Base-by-base conservation (phyloP, 2,888 invertebrate genomes). In the Hypena proboscidalis region DNA sequence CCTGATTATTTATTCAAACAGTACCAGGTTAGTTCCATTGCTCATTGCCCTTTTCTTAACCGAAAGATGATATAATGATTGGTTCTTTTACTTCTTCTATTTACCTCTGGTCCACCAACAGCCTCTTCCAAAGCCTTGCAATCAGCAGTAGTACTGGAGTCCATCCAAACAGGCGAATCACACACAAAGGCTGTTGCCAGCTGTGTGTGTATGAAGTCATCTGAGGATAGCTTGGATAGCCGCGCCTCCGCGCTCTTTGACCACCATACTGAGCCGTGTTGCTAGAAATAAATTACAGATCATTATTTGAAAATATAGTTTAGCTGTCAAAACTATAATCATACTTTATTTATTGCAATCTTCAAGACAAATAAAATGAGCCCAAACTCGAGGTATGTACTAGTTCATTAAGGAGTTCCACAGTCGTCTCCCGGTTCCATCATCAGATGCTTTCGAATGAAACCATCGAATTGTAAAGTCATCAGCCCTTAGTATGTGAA, bases 251-350 rank as follows among this genome's bases (percentile, higher is more conserved):
- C 94, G 7, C 96, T 96, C 50, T 92, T 94, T 30, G 94, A 94
- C 99, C 99, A 99, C 90, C 97, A 99, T 0, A 99, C 96, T 26
- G 98, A 98, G 0, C 99, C 99, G 82, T 99, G 99, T 96, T 99
- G 99, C 96, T 99, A 79, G 2, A 17, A 46, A 25, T n/a, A 1
- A 6, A n/a, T 4, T 1, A 21, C n/a, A n/a, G n/a, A n/a, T n/a
- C n/a, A n/a, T n/a, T 3, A 25, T 6, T 17, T 29, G 15, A 25
- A 4, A 3, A 27, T 22, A 7, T 3, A 17, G 15, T 5, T 25
- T 23, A 4, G 23, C 23, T 8, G 4, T 7, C 8, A 23, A 23
- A 8, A 8, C 8, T 7, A 8, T 4, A 8, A n/a, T n/a, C n/a
- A n/a, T n/a, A n/a, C n/a, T n/a, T n/a, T n/a, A n/a, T n/a, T n/a